Evolutionary conservation across 53 echinoderm and acorn worm species (phyloP).

Genomic region (Paracentrotus lividus): DNA sequence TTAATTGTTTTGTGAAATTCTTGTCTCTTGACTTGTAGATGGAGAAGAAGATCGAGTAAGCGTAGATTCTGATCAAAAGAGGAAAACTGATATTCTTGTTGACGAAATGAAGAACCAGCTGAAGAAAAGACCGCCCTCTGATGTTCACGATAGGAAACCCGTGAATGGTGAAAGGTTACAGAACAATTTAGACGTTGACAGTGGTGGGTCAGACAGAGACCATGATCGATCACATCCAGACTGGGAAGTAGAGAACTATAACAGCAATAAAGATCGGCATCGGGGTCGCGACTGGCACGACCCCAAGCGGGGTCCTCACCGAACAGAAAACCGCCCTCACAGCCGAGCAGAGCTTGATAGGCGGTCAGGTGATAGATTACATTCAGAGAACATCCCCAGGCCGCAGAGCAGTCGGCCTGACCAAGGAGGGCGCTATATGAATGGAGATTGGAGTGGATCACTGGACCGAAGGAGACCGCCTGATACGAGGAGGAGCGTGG

Average conservation of each 20-base stretch:
- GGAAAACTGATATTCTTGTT: conserved; percentile 63
- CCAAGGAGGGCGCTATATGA: conserved; percentile 45
- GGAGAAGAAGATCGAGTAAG: conserved; percentile 57
- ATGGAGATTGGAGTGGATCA: conserved; percentile 66
- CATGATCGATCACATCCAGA: conserved; percentile 57
- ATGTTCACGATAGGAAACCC: conserved; percentile 11
- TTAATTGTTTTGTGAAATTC: neutral
- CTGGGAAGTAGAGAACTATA: conserved; percentile 73
- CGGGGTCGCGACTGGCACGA: conserved; percentile 64
- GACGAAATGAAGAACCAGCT: conserved; percentile 70
- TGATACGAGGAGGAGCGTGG: conserved; percentile 54
- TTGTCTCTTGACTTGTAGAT: conserved; percentile 36
- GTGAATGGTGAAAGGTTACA: conserved; percentile 43
- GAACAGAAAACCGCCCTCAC: conserved; percentile 51
- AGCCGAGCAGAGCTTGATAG: conserved; percentile 71
- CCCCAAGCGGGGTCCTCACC: conserved; percentile 7
- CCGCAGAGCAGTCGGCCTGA: conserved; percentile 71
- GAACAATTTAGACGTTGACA: conserved; percentile 58
- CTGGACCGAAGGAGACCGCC: conserved; percentile 73
- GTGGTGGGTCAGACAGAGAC: conserved; percentile 46
- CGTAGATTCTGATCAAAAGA: conserved; percentile 66
- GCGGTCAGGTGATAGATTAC: conserved; percentile 36
- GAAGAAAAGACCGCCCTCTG: conserved; percentile 16
- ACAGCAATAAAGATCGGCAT: conserved; percentile 64
- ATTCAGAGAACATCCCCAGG: conserved; percentile 42